Percentiles rank a stretch among this genome's conserved stretches.
Evolutionary conservation across 2,888 invertebrate genomes (phyloP).

Genomic region (Watsonalla binaria): DNA sequence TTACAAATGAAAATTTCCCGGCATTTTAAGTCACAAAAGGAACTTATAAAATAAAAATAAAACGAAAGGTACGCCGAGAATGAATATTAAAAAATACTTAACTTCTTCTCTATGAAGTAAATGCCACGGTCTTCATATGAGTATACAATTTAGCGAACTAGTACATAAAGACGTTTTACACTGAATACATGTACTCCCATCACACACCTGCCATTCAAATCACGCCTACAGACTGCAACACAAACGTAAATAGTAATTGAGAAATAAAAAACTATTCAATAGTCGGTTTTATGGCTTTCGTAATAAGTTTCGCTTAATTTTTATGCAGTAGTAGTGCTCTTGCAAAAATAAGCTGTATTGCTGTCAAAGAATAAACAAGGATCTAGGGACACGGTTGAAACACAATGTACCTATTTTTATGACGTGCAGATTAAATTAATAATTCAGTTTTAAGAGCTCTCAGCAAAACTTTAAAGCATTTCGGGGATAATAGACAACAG

Average conservation of each 20-base stretch:
- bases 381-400: neutral
- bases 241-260: neutral
- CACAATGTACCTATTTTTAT: neutral
- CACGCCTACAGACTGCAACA: constrained; percentile 48
- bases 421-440: neutral
- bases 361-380: constrained; percentile 25
- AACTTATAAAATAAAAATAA: too few species aligned
- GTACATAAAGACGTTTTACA: constrained; percentile 48
- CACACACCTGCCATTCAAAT: constrained; percentile 65
- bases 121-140: neutral
- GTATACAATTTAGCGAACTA: neutral
- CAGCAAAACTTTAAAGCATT: too few species aligned
- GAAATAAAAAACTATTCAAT: constrained; percentile 2
- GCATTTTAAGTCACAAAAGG: too few species aligned
- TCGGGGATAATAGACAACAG: too few species aligned
- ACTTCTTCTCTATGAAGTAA: neutral
- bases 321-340: constrained; percentile 18
- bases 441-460: too few species aligned
- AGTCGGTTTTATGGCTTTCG: constrained; percentile 12
- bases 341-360: constrained; percentile 23
- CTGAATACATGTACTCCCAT: constrained; percentile 28
- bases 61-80: too few species aligned
- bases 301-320: constrained; percentile 10
- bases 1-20: too few species aligned
- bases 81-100: too few species aligned